Evolutionary conservation across 2,797 vertebrate genomes (phyloP).

Genomic region (Labroides dimidiatus): DNA sequence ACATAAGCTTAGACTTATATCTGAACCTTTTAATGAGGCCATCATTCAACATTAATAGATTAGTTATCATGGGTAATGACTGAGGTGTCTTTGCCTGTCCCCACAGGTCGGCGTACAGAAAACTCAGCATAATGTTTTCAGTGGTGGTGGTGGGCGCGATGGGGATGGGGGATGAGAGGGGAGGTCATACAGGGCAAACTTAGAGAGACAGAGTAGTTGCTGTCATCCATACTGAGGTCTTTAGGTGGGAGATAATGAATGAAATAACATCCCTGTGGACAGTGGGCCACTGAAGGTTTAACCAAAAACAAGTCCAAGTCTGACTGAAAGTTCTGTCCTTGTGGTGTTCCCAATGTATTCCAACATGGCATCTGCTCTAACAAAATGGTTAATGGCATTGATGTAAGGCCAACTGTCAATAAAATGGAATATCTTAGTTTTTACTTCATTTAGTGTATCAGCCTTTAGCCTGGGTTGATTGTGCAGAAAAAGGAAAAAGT

Average conservation of each 20-base stretch:
- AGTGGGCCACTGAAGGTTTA: slow-evolving; percentile 22
- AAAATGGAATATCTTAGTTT: not conserved
- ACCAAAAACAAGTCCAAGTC: slow-evolving; percentile 29
- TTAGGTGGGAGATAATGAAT: slow-evolving; percentile 54
- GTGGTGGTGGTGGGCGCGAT: slow-evolving; percentile 6
- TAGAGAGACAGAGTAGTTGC: slow-evolving; percentile 48
- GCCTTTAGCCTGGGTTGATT: too few relatives aligned
- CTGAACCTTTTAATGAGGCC: slow-evolving; percentile 86
- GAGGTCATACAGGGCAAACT: slow-evolving; percentile 59
- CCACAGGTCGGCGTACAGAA: slow-evolving; percentile 73
- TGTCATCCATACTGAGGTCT: slow-evolving; percentile 45
- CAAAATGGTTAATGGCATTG: slow-evolving; percentile 19
- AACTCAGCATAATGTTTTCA: slow-evolving; percentile 76
- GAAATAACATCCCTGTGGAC: slow-evolving; percentile 16
- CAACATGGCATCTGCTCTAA: slow-evolving; percentile 18
- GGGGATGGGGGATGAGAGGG: slow-evolving; percentile 59
- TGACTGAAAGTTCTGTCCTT: slow-evolving; percentile 44
- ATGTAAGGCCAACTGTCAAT: slow-evolving; percentile 6
- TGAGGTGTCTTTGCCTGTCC: slow-evolving; percentile 81
- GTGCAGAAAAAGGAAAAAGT: too few relatives aligned
- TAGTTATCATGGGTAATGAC: slow-evolving; percentile 84
- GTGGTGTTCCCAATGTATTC: slow-evolving; percentile 18
- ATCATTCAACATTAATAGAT: slow-evolving; percentile 87
- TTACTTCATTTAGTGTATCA: not conserved
- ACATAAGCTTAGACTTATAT: slow-evolving; percentile 84